Percentiles rank a stretch among this genome's conserved stretches.
Evolutionary conservation across 2,797 vertebrate species (phyloP).

Genomic region (Aselliscus stoliczkanus): DNA sequence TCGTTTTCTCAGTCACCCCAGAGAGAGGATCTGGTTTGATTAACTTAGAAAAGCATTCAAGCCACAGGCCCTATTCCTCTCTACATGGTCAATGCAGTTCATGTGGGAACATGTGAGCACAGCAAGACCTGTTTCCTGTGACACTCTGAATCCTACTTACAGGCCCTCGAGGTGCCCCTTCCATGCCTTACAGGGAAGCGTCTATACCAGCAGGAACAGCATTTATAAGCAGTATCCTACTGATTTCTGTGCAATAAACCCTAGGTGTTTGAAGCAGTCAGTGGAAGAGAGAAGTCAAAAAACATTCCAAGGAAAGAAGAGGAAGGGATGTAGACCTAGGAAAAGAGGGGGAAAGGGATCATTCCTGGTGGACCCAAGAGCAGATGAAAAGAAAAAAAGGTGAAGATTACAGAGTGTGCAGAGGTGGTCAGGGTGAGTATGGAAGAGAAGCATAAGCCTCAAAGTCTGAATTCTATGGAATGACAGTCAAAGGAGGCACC

Average conservation of each 20-base stretch:
- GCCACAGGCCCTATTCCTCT: not conserved
- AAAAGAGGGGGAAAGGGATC: not conserved
- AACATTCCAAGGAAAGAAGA: not conserved
- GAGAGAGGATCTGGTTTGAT: not conserved
- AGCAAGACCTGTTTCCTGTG: no score
- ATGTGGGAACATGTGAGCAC: not conserved
- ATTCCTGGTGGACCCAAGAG: not conserved
- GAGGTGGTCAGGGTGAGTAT: not conserved
- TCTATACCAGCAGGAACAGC: not conserved
- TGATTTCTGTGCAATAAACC: not conserved
- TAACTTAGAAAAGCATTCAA: not conserved
- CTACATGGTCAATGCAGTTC: not conserved
- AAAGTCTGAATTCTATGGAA: not conserved
- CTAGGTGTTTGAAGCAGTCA: not conserved
- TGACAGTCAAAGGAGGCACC: not conserved
- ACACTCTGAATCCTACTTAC: no score
- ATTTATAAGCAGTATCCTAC: not conserved
- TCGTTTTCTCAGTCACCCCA: no score
- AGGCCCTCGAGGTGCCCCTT: not conserved
- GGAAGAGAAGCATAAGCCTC: not conserved
- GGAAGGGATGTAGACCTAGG: not conserved
- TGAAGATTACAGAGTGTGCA: not conserved
- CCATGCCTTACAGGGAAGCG: not conserved
- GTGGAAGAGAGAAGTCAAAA: not conserved
- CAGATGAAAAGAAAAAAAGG: not conserved